phyloP scores from a whole-genome alignment of 2,797 vertebrate species.

The Crocidura indochinensis region DNA sequence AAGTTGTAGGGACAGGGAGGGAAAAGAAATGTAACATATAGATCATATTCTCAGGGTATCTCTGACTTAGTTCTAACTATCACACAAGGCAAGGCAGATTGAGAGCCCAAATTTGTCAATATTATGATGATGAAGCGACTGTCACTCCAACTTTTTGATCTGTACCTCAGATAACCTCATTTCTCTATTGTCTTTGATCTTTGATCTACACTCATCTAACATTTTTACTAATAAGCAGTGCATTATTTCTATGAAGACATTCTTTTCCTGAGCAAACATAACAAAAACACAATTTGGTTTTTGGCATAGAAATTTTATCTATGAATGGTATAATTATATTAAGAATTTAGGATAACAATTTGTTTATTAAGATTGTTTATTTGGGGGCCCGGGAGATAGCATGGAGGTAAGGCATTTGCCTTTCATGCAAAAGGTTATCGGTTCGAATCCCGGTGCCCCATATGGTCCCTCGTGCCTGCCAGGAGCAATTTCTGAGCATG shows the following conservation, averaged over 20 bases:
- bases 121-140: not conserved
- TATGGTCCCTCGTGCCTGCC: too few relatives aligned
- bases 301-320: not conserved
- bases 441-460: too few relatives aligned
- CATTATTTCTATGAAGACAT: not conserved
- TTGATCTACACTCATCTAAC: not conserved
- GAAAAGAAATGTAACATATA: not conserved
- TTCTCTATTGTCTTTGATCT: not conserved
- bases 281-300: not conserved
- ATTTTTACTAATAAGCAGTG: not conserved
- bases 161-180: not conserved
- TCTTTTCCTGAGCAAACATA: not conserved
- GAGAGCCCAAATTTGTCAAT: not conserved
- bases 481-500: too few relatives aligned
- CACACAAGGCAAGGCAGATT: not conserved
- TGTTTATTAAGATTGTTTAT: conserved; percentile 18
- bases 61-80: too few relatives aligned
- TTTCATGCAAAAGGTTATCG: too few relatives aligned
- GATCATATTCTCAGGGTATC: not conserved
- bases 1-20: not conserved
- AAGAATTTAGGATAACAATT: conserved; percentile 39
- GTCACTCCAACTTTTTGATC: not conserved
- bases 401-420: too few relatives aligned
- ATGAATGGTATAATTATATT: not conserved
- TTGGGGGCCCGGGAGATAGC: too few relatives aligned